Evolutionary conservation across 2,888 invertebrate genomes (phyloP).

Genomic region (Matsumyia berberina): DNA sequence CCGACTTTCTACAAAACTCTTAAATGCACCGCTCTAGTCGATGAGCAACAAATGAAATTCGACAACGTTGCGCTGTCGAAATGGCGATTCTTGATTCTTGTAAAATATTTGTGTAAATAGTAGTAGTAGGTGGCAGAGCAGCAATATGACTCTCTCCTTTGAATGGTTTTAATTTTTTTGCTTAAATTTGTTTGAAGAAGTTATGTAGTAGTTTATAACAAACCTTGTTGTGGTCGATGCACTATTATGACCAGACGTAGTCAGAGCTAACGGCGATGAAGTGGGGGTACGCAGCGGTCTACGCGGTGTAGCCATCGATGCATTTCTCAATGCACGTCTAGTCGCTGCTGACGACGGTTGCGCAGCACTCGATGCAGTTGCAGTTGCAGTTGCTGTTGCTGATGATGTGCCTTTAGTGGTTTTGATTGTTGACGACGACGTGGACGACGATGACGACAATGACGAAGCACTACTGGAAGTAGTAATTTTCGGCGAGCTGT

Average conservation of each 20-base stretch:
- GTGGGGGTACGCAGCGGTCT: constrained; percentile 83
- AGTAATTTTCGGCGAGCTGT: constrained; percentile 67
- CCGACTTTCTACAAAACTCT: too few species aligned
- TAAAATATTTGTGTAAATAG: constrained; percentile 8
- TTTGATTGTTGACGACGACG: constrained; percentile 43
- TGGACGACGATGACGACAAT: constrained; percentile 67
- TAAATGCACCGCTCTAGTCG: constrained; percentile 33
- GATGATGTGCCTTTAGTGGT: constrained; percentile 35
- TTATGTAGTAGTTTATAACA: constrained; percentile 78
- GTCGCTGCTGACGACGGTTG: constrained; percentile 75
- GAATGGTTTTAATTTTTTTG: constrained; percentile 1
- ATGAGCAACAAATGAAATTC: constrained; percentile 1
- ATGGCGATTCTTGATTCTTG: background rate
- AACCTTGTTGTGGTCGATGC: constrained; percentile 83
- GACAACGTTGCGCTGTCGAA: background rate
- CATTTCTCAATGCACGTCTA: constrained; percentile 79
- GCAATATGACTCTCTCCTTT: constrained; percentile 26
- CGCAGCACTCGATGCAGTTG: constrained; percentile 47
- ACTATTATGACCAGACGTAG: constrained; percentile 79
- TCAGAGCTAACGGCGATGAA: constrained; percentile 83
- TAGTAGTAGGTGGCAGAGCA: constrained; percentile 27
- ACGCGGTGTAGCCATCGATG: constrained; percentile 81
- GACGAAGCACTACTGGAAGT: constrained; percentile 67
- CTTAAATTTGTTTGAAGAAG: constrained; percentile 5
- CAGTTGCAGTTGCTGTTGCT: constrained; percentile 29